phyloP scores from a whole-genome alignment of 37 sponge, comb jelly and placozoan genomes.

The Lycopodina hypogea region DNA sequence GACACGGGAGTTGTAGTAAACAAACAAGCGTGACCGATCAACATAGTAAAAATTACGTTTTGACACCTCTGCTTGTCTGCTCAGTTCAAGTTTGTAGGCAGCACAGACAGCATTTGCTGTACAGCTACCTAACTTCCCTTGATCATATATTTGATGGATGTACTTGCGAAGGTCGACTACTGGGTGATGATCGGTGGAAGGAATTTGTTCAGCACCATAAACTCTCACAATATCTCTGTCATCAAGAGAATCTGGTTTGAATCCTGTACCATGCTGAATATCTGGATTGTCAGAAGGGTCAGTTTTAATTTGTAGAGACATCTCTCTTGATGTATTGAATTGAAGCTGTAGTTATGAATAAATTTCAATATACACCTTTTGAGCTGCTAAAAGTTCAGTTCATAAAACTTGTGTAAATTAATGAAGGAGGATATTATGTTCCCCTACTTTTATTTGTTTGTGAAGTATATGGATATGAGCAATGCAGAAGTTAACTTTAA shows the following conservation, averaged over 20 bases:
- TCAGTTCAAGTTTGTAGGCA: conserved; percentile 9
- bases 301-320: too few relatives aligned
- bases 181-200: background rate
- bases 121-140: conserved; percentile 15
- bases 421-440: too few relatives aligned
- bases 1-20: conserved; percentile 20
- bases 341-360: too few relatives aligned
- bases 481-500: too few relatives aligned
- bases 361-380: too few relatives aligned
- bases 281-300: too few relatives aligned
- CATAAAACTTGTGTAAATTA: too few relatives aligned
- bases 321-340: too few relatives aligned
- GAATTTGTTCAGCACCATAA: background rate
- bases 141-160: background rate
- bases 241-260: background rate
- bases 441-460: too few relatives aligned
- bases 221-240: background rate
- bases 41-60: background rate
- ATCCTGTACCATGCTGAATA: background rate
- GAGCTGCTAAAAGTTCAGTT: too few relatives aligned
- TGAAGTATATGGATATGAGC: too few relatives aligned
- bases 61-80: background rate
- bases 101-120: conserved; percentile 22
- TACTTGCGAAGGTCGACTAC: conserved; percentile 11
- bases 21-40: conserved; percentile 20